Evolutionary conservation across 2,888 invertebrate genomes (phyloP).

Genomic region (Polydrusus cervinus): DNA sequence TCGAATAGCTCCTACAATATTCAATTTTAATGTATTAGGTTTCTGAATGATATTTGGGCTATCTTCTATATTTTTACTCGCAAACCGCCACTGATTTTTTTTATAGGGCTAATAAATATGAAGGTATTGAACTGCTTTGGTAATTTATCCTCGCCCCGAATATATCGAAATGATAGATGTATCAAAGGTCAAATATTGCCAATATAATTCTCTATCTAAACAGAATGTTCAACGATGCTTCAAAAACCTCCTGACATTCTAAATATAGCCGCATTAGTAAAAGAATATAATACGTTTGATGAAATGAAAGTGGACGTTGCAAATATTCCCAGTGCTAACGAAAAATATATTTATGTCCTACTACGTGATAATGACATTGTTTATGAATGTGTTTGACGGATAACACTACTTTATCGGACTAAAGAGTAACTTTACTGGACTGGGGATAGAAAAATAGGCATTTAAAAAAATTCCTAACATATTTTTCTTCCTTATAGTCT

Average conservation of each 20-base stretch:
- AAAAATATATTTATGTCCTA: constrained; percentile 9
- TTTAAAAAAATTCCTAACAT: too few species aligned
- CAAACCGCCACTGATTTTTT: too few species aligned
- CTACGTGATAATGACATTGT: too few species aligned
- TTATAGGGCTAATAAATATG: neutral
- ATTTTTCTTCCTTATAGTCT: too few species aligned
- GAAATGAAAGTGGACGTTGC: constrained; percentile 2
- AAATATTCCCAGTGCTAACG: neutral
- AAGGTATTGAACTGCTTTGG: neutral
- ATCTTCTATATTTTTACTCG: too few species aligned
- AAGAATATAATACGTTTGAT: neutral
- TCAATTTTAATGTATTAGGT: too few species aligned
- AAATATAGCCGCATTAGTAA: neutral
- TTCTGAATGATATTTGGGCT: too few species aligned
- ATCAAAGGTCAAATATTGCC: constrained; percentile 4
- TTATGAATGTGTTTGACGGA: too few species aligned
- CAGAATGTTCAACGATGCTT: constrained; percentile 11
- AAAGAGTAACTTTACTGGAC: too few species aligned
- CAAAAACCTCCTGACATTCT: neutral
- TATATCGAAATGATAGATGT: neutral
- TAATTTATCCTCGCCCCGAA: neutral
- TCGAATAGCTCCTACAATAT: too few species aligned
- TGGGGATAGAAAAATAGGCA: too few species aligned
- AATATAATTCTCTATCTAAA: constrained; percentile 10
- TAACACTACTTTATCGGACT: too few species aligned